phyloP scores from a whole-genome alignment of 64 coral and sea anemone genomes.

The Trachythela sp. region DNA sequence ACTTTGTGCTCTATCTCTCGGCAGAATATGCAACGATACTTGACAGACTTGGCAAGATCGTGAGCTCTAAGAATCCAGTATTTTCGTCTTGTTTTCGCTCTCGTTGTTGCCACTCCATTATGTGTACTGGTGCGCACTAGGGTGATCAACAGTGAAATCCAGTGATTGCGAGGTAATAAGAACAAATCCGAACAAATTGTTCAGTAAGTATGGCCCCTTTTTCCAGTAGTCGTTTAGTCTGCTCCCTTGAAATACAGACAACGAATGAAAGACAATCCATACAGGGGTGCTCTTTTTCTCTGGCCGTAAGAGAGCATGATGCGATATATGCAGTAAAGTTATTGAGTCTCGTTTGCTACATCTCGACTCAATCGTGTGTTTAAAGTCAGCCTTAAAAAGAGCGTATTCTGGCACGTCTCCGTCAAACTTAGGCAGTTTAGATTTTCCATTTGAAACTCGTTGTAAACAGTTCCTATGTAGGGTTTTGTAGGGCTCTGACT shows the following conservation, averaged over 20 bases:
- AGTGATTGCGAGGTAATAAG: conserved; percentile 20
- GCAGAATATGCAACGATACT: background rate
- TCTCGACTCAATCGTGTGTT: background rate
- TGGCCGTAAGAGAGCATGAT: conserved; percentile 30
- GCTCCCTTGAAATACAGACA: conserved; percentile 11
- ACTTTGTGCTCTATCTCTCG: background rate
- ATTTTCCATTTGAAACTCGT: background rate
- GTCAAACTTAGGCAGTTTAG: background rate
- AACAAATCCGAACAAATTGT: conserved; percentile 40
- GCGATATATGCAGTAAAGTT: conserved; percentile 22
- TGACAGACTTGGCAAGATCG: conserved; percentile 26
- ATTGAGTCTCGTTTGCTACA: background rate
- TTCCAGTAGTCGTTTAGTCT: conserved; percentile 36
- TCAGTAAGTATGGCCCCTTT: conserved; percentile 34
- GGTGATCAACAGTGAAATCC: conserved; percentile 26
- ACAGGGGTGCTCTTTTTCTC: conserved; percentile 9
- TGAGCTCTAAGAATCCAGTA: conserved; percentile 40
- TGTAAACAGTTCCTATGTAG: background rate
- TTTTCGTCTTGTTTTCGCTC: conserved; percentile 36
- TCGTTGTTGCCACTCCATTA: conserved; percentile 37
- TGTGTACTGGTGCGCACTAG: conserved; percentile 35
- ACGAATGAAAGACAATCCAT: conserved; percentile 35
- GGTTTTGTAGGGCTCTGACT: background rate
- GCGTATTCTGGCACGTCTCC: background rate
- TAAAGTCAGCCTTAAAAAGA: background rate